Evolutionary conservation across 2,113 vertebrate genomes (phyloP), one percentile per base, ranked within the genome.

Genomic region (Hippopotamus amphibius): DNA sequence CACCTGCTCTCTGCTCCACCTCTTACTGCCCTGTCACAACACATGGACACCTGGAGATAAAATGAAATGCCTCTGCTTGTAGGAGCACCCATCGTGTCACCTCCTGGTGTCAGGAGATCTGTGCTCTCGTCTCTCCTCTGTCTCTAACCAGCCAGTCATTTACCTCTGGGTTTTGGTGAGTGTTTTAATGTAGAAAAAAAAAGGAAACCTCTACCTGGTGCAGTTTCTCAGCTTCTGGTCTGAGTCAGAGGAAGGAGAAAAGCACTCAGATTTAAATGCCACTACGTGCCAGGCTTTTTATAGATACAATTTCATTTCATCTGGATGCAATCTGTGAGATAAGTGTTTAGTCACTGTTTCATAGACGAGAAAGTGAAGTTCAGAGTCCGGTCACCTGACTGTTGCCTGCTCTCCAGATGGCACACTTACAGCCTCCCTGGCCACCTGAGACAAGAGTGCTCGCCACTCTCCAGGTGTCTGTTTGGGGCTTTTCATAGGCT

Each of bases 161-260:
- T 84, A 53, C 48, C 68, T 48, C 13, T 24, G 65, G 43, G 28
- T n/a, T 87, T 63, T 55, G 72, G 53, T 81, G 92, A 46, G 72
- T 88, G 74, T 92, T 71, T 61, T 43, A 94, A 91, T 7, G 53
- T 79, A 72, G 55, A 19, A 82, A 96, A 65, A 65, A 74, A 96
- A 66, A 57, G 71, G 53, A 92, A 91, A 90, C 77, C 82, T 87
- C 72, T 93, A 92, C 90, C 83, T 92, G 82, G 55, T 79, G 16
- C 61, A 84, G 71, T 95, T 96, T 96, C 86, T 53, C 22, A 46
- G 41, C 83, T 90, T 83, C 80, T 22, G 69, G 59, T 24, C 55
- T 94, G 97, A 95, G 48, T 97, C 90, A 92, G 90, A 97, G 93
- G 80, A 92, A 89, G 61, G 61, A 65, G 46, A 79, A 93, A 93